Percentiles rank a stretch among this genome's conserved stretches.
phyloP scores from a whole-genome alignment of 2,888 invertebrate genomes.

The Priapulus caudatus region DNA sequence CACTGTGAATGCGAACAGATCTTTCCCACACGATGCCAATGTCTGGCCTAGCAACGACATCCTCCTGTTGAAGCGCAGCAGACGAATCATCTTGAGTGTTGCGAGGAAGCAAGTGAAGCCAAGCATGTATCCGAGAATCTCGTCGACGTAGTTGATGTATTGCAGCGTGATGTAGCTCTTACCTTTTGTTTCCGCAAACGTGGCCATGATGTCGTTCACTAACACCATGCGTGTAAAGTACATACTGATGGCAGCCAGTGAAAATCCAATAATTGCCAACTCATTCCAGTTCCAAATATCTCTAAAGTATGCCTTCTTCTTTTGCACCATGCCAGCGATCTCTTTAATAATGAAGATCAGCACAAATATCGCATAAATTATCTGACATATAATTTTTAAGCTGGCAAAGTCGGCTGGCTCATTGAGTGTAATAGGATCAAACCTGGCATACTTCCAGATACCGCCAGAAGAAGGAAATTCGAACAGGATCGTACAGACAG shows the following conservation, averaged over 20 bases:
- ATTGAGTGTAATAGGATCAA: too few relatives aligned
- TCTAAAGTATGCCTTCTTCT: constrained; percentile 23
- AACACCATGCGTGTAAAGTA: constrained; percentile 9
- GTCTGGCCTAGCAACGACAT: constrained; percentile 33
- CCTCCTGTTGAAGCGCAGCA: constrained; percentile 22
- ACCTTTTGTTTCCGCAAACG: constrained; percentile 11
- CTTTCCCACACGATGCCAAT: constrained; percentile 28
- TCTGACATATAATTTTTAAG: too few relatives aligned
- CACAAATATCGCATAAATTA: constrained; percentile 25
- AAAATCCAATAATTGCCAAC: constrained; percentile 31
- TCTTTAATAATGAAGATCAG: constrained; percentile 28
- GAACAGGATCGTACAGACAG: too few relatives aligned
- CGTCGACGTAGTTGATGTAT: constrained; percentile 17
- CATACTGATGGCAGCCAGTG: constrained; percentile 32
- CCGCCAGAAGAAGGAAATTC: too few relatives aligned
- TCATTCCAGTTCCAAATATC: constrained; percentile 35
- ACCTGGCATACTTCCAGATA: too few relatives aligned
- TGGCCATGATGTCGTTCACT: constrained; percentile 8
- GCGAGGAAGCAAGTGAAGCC: constrained; percentile 18
- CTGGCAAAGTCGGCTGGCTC: too few relatives aligned
- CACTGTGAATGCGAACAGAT: constrained; percentile 34
- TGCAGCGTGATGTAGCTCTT: constrained; percentile 19
- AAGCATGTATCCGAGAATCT: constrained; percentile 14
- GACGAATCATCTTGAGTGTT: constrained; percentile 21
- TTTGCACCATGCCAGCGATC: constrained; percentile 11